Percentiles rank a stretch among this genome's conserved stretches.
phyloP scores from a whole-genome alignment of 2,797 vertebrate species.

The Morelia viridis region DNA sequence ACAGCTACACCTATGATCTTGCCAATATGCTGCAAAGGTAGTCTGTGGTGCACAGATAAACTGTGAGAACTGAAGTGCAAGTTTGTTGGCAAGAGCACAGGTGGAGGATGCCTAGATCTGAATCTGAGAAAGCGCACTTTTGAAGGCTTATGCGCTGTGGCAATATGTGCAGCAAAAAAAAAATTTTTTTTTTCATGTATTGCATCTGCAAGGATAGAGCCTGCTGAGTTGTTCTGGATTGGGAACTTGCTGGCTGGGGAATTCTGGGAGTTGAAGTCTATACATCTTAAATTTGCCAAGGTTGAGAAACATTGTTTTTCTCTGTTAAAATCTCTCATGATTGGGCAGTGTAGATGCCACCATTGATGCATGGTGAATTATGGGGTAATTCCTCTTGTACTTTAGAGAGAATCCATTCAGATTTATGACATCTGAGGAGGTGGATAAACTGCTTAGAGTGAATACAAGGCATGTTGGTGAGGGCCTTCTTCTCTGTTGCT shows the following conservation, averaged over 20 bases:
- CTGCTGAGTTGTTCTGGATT: not conserved
- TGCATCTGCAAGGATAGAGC: not conserved
- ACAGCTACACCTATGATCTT: not conserved
- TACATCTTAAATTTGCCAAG: not conserved
- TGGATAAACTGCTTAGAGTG: not conserved
- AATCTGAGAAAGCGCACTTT: not conserved
- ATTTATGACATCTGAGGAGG: not conserved
- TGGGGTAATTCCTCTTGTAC: not conserved
- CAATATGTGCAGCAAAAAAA: not conserved
- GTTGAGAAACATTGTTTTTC: not conserved
- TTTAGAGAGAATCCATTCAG: not conserved
- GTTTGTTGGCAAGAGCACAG: not conserved
- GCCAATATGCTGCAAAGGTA: not conserved
- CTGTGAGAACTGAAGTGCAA: not conserved
- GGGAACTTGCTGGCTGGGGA: not conserved
- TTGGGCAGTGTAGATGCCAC: not conserved
- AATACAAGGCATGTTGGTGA: not conserved
- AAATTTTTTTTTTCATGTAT: not conserved
- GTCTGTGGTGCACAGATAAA: not conserved
- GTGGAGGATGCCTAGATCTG: not conserved
- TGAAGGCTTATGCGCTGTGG: not conserved
- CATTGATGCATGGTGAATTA: not conserved
- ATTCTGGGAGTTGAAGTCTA: not conserved
- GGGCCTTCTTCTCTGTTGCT: not conserved
- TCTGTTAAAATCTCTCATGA: not conserved